Evolutionary conservation across 2,888 invertebrate genomes (phyloP), one percentile per base, ranked within the genome.

Genomic region (Flexamia atlantica): DNA sequence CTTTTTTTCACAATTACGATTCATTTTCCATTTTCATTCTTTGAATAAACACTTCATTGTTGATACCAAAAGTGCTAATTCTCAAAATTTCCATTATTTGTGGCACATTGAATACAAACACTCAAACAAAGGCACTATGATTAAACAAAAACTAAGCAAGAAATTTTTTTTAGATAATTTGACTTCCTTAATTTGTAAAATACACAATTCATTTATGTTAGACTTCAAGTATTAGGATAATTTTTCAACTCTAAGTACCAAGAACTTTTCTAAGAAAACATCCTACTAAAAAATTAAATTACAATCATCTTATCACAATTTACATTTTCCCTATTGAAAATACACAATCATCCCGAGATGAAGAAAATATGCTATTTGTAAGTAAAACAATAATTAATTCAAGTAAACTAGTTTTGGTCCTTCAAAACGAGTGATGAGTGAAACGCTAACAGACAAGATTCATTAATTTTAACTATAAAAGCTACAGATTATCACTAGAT

Each of bases 381-480:
- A 46, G 3, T 46, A 46, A 46, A 53, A 53, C 20, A 20, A 7
- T n/a, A 23, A 7, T 53, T 20, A 53, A 53, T 23, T 23, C 53
- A 20, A 23, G 12, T n/a, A n/a, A n/a, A n/a, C 30, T 68, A 23
- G 23, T 40, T 42, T 72, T 72, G 72, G 72, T 72, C 72, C 72
- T 40, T 72, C 36, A 40, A 72, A 40, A 72, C n/a, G 3, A 72
- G 72, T 72, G 72, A 72, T 40, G 36, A 36, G 30, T 60, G 36
- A 36, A n/a, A 28, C n/a, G 17, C 23, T 60, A 68, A 36, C 32
- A 17, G 36, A 68, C 23, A 9, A 3, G 60, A 17, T 68, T 30
- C 14, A 17, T 32, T n/a, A 30, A 68, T 72, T 40, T 20, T 2
- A 40, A 72, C 72, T 72, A 42, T 72, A 72, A 72, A 72, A 72